Evolutionary conservation across 2,113 vertebrate genomes (phyloP), one percentile per base, ranked within the genome.

Genomic region (Menidia beryllina): DNA sequence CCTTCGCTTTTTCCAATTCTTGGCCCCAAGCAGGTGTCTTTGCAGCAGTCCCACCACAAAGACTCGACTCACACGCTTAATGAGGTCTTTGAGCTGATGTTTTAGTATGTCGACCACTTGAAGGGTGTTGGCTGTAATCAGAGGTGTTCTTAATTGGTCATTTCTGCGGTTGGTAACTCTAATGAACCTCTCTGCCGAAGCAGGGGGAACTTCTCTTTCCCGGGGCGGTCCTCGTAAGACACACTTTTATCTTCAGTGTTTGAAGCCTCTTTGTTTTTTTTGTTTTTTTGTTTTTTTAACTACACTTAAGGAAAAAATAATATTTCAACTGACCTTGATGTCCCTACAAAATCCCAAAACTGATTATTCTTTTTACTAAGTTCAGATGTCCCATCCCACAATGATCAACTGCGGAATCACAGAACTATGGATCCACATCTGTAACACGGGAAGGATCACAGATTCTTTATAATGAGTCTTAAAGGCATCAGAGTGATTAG

Each of bases 81-180:
- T 45, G 2, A 19, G n/a, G 45, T 27, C 47, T 43, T n/a, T 4
- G 17, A 52, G 62, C 3, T 45, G 13, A 41, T 25, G 21, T 23
- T 50, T 21, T 41, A 24, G 52, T 27, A 21, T 27, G 25, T 57
- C 61, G 45, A 12, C 25, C 24, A 45, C 49, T 43, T 74, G 38
- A 58, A 59, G 20, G n/a, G 12, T 43, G 13, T 23, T 34, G 38
- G 19, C 54, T 25, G 36, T 66, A 66, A 59, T 74, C 45, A 24
- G 19, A 0, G 47, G 0, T 36, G 48, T 38, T 52, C 54, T 52
- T 74, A 66, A 74, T 59, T 66, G 36, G 36, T 74, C 47, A 57
- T 74, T 74, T 52, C 61, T 66, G 49, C 66, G 56, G 47, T 54
- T 74, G 48, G 26, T 74, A 59, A 27, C 57, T 43, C 48, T 70